Percentiles rank a stretch among this genome's conserved stretches.
phyloP scores from a whole-genome alignment of 2,888 invertebrate genomes.

The Andrena marginata region DNA sequence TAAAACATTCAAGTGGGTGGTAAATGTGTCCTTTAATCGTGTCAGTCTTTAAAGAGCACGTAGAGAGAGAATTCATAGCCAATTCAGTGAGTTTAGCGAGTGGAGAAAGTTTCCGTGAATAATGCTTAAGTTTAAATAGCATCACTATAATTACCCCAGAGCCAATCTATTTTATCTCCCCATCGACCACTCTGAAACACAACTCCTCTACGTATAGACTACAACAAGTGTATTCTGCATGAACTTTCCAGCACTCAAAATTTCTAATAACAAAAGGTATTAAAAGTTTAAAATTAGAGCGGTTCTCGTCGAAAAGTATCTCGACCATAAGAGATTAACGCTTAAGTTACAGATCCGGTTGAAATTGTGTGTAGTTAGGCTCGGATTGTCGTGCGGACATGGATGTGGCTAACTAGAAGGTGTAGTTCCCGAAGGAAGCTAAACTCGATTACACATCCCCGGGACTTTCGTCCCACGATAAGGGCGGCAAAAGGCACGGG shows the following conservation, averaged over 20 bases:
- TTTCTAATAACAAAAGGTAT: neutral
- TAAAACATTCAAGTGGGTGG: no score
- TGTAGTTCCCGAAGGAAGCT: constrained; percentile 57
- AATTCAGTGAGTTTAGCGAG: no score
- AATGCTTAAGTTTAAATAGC: no score
- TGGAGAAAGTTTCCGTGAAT: no score
- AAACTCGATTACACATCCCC: constrained; percentile 59
- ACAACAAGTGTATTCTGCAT: neutral
- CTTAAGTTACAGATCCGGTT: constrained; percentile 22
- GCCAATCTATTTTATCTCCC: neutral
- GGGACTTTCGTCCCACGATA: constrained; percentile 70
- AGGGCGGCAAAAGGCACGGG: constrained; percentile 83
- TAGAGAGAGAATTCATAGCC: no score
- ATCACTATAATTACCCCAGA: no score
- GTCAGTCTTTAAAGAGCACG: no score
- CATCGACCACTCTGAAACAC: neutral
- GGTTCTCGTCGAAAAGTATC: constrained; percentile 27
- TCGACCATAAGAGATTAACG: constrained; percentile 24
- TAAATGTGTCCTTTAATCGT: no score
- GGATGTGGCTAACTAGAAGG: constrained; percentile 28
- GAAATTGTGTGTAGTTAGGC: constrained; percentile 37
- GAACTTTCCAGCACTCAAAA: neutral
- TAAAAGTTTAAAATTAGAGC: constrained; percentile 13
- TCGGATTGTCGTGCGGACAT: constrained; percentile 7
- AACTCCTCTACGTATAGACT: no score